Evolutionary conservation across 2,888 invertebrate species (phyloP), one percentile per base, ranked within the genome.

Genomic region (Willowsia nigromaculata): DNA sequence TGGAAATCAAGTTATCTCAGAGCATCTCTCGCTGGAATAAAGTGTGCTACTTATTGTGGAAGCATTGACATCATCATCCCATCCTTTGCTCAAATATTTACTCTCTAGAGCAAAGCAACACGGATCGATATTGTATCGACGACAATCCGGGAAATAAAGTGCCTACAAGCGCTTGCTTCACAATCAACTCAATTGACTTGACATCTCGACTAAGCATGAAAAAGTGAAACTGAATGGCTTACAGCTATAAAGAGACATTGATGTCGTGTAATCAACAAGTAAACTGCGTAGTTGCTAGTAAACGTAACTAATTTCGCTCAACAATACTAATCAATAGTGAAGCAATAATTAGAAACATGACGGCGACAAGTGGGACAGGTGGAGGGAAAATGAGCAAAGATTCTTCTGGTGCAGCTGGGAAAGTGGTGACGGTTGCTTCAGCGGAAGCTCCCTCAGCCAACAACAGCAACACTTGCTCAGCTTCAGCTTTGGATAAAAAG

Each of bases 351-450:
- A 11, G 5, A 2, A 56, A 22, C 30, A 85, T 85, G 85, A 85
- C 85, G 30, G 85, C 85, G 85, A 85, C 85, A 85, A 84, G 74
- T 84, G 71, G 56, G 25, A 84, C 74, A 74, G 78, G 78, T 85
- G 85, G 78, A 6, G 30, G 62, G 68, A 87, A 43, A 71, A 81
- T 22, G 18, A 22, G 18, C 33, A 37, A 81, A 37, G 30, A 27
- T 22, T 27, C 86, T 50, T 11, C 80, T 47, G 27, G 65, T 82
- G 59, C 80, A 62, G 27, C 82, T 82, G 59, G 40, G 6, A 81
- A 81, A 40, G 47, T 27, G 2, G 50, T 11, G n/a, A 22, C 50
- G 15, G n/a, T 56, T 9, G 62, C 25, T 30, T 27, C 47, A 37
- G 37, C 37, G 6, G 22, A 22, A 7, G 18, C 3, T 68, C 33